Conservation (phyloP, 2,797 vertebrate species). For the Phrynocephalus guinanensis region DNA sequence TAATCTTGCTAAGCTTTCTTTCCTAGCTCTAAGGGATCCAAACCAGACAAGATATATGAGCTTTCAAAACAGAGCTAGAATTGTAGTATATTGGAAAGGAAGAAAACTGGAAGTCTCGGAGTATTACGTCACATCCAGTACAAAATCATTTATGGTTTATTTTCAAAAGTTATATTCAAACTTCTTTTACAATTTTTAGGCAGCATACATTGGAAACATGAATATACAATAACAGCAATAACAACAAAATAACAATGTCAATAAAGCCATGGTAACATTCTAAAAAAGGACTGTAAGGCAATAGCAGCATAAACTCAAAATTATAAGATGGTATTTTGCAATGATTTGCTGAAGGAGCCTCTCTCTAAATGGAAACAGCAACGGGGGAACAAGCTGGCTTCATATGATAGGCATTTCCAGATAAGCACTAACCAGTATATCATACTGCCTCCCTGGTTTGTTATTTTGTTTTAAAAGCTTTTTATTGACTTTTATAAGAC, state of each 20-base stretch:
- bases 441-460: background rate
- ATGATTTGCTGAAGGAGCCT: background rate
- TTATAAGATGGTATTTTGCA: background rate
- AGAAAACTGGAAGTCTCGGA: background rate
- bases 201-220: background rate
- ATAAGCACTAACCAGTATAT: background rate
- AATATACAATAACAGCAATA: background rate
- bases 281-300: background rate
- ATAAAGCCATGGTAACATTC: background rate
- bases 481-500: background rate
- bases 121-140: background rate
- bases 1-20: background rate
- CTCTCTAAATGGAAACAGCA: background rate
- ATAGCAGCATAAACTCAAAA: background rate
- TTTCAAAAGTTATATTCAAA: background rate
- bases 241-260: background rate
- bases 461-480: background rate
- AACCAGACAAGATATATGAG: background rate
- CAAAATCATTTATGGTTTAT: background rate
- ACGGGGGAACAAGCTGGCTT: background rate
- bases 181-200: slow-evolving; percentile 17
- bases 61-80: background rate
- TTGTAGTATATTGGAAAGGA: background rate
- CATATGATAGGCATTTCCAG: background rate
- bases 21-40: background rate